Evolutionary conservation across 37 sponge, comb jelly and placozoan species (phyloP), one percentile per base, ranked within the genome.

Genomic region (Axinella damicornis): DNA sequence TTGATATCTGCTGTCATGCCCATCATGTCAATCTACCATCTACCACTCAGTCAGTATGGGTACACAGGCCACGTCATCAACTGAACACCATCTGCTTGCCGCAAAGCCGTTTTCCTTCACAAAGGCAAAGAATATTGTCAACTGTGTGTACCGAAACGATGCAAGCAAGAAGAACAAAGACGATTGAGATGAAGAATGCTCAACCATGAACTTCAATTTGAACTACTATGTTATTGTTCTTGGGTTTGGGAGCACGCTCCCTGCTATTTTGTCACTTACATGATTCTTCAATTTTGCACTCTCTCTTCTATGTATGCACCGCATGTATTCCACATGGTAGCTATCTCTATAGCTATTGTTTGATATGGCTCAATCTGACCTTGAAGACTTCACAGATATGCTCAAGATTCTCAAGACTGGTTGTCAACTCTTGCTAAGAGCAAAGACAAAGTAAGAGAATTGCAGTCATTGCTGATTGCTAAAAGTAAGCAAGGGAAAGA

Each of bases 291-390:
- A 22, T 61, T 61, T 61, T 27, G 62, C 62, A 61, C 62, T 27
- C 62, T 61, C 62, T 61, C 62, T 14, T 61, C 62, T 61, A 61
- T 61, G 62, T 14, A 4, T 61, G 62, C 62, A 61, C n/a, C 27
- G 5, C 62, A 27, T 46, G 46, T 46, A 46, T 46, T 46, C 46
- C 46, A 46, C 46, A 46, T 46, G 62, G 13, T 61, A 61, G 62
- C 62, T 61, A 61, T 61, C 62, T 61, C 62, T 61, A 61, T 25
- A 61, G 62, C 27, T 61, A 25, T 14, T 14, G 4, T 14, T 61
- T 61, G 62, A 61, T 61, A 61, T 61, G 62, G 62, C n/a, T 61
- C 62, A 61, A 61, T 61, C 62, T 61, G 62, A 61, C 62, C 62
- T 61, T 61, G 62, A 61, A 61, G 62, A 61, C 62, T 61, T 61